phyloP scores from a whole-genome alignment of 2,113 vertebrate species.

The Paracanthobrama guichenoti region DNA sequence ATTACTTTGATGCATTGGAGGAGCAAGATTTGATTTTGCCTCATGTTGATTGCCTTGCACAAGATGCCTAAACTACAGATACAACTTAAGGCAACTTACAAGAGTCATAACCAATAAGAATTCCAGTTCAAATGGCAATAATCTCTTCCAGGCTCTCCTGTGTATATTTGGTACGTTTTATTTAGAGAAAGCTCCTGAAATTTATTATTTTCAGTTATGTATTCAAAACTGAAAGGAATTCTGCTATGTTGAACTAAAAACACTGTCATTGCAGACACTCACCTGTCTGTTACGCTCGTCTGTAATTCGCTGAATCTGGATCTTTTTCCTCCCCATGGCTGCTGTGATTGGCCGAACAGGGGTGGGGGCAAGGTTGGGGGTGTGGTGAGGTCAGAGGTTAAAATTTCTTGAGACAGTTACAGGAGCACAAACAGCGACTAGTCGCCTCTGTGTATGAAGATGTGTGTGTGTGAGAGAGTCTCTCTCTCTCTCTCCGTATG shows the following conservation, averaged over 20 bases:
- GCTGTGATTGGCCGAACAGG: conserved; percentile 53
- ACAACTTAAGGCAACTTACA: background rate
- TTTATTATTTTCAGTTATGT: background rate
- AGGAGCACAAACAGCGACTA: conserved; percentile 35
- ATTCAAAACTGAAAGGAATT: background rate
- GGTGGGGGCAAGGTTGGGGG: conserved; percentile 52
- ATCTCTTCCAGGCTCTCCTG: background rate
- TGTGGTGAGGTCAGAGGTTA: conserved; percentile 49
- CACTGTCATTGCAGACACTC: conserved; percentile 10
- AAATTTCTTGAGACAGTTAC: conserved; percentile 26
- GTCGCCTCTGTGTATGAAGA: conserved; percentile 23
- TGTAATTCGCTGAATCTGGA: conserved; percentile 98
- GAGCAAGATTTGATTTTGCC: background rate
- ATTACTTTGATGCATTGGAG: background rate
- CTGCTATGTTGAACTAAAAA: background rate
- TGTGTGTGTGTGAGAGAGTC: conserved; percentile 55
- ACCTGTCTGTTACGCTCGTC: conserved; percentile 98
- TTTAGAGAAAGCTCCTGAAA: background rate
- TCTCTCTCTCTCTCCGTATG: conserved; percentile 47
- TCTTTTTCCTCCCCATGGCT: conserved; percentile 98
- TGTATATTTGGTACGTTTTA: background rate
- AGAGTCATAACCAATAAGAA: background rate
- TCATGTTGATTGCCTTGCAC: background rate
- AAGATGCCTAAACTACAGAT: conserved; percentile 1
- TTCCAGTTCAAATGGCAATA: background rate